Evolutionary conservation across 2,888 invertebrate species (phyloP).

Genomic region (Leptinotarsa peninsularis): DNA sequence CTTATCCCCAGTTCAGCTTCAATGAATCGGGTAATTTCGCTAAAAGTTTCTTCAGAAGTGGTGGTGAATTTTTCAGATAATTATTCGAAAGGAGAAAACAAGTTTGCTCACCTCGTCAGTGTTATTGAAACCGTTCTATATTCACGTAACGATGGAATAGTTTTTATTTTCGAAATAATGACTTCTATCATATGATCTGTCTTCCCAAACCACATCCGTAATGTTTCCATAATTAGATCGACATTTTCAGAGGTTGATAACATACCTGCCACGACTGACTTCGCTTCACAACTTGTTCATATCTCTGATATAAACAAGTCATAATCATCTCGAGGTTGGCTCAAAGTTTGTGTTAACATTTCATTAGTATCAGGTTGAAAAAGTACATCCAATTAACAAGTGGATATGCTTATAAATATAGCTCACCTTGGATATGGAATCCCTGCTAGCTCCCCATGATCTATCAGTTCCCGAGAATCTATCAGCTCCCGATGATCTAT

Average conservation of each 20-base stretch:
- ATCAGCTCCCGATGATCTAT: no score
- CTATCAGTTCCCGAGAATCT: no score
- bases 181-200: no score
- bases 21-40: constrained; percentile 1
- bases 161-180: neutral
- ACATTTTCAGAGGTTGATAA: constrained; percentile 1
- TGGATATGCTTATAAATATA: no score
- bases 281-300: constrained; percentile 17
- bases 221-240: neutral
- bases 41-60: constrained; percentile 6
- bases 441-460: no score
- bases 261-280: neutral
- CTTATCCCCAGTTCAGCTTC: neutral
- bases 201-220: neutral
- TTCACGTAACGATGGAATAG: constrained; percentile 4
- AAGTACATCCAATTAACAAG: no score
- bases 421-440: no score
- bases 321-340: no score
- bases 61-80: neutral
- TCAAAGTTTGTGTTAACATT: no score
- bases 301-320: neutral
- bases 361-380: no score
- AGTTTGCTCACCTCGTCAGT: neutral
- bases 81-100: neutral
- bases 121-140: neutral